Percentiles rank a stretch among this genome's conserved stretches.
Conservation (phyloP, 2,797 vertebrate species). For the Danionella dracula region DNA sequence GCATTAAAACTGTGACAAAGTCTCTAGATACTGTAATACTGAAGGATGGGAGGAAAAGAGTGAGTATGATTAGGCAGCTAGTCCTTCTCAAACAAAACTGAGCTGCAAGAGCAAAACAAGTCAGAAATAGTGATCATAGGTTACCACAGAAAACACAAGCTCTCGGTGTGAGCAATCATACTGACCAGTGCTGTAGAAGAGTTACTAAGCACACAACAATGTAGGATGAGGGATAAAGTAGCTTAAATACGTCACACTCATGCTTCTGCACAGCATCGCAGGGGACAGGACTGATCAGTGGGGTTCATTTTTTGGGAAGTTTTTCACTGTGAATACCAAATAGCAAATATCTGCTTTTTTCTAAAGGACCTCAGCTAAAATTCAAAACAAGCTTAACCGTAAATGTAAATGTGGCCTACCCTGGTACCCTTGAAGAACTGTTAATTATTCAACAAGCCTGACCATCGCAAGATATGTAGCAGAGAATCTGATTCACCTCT, state of each 20-base stretch:
- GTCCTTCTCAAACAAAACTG: neutral
- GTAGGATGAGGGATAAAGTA: constrained; percentile 51
- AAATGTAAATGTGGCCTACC: too few relatives aligned
- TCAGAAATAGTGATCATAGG: neutral
- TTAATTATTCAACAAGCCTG: too few relatives aligned
- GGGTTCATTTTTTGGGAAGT: too few relatives aligned
- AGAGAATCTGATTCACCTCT: too few relatives aligned
- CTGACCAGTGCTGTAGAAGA: neutral
- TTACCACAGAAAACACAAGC: neutral
- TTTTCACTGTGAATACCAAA: too few relatives aligned
- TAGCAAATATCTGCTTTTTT: too few relatives aligned
- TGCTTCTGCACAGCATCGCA: neutral
- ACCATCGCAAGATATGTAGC: too few relatives aligned
- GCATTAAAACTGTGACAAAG: constrained; percentile 87
- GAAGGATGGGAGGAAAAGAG: constrained; percentile 23
- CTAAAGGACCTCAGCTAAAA: too few relatives aligned
- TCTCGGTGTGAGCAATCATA: neutral
- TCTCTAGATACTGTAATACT: constrained; percentile 72
- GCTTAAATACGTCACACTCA: constrained; percentile 64
- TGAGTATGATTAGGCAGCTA: constrained; percentile 51
- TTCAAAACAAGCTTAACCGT: too few relatives aligned
- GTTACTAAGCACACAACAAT: too few relatives aligned
- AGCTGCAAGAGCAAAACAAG: constrained; percentile 1
- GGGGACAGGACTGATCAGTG: too few relatives aligned
- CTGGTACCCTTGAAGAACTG: too few relatives aligned